Conservation (phyloP, 2,888 invertebrate genomes). For the Xestia rhomboidea region DNA sequence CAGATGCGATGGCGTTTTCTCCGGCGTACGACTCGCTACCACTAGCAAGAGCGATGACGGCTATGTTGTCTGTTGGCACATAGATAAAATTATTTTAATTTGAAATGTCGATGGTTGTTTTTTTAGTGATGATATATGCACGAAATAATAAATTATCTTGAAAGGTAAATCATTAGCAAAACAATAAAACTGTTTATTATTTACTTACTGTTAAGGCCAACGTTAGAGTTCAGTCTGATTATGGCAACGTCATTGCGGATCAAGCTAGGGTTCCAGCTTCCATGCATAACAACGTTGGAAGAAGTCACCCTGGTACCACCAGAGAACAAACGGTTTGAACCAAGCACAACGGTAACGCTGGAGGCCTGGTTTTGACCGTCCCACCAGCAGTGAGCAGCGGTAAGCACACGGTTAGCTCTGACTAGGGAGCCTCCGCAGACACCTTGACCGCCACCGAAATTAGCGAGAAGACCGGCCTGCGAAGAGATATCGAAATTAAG, state of each 20-base stretch:
- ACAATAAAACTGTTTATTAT: not conserved
- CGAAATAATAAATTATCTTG: not conserved
- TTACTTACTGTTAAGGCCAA: conserved; percentile 28
- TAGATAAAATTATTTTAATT: not conserved
- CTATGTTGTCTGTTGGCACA: conserved; percentile 65
- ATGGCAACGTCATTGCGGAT: conserved; percentile 77
- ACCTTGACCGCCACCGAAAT: conserved; percentile 57
- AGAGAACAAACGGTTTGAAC: conserved; percentile 71
- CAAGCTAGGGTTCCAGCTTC: conserved; percentile 72
- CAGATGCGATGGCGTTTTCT: conserved; percentile 75
- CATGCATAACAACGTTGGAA: conserved; percentile 70
- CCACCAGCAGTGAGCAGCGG: conserved; percentile 82
- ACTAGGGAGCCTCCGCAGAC: conserved; percentile 79
- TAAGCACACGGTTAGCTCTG: conserved; percentile 69
- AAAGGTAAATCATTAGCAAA: not conserved
- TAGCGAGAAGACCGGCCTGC: conserved; percentile 60
- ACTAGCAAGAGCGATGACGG: conserved; percentile 69
- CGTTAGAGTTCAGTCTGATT: conserved; percentile 59
- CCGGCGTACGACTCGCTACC: conserved; percentile 71
- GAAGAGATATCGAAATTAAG: not conserved
- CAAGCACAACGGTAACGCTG: conserved; percentile 76
- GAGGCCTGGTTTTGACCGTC: conserved; percentile 76
- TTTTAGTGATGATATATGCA: not conserved
- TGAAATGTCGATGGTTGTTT: not conserved
- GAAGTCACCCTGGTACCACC: conserved; percentile 74